A percentile compares a stretch with the other conserved stretches of the same genome.
These are phyloP conservation scores for Lepidochitona cinerea DNA, from an alignment of 2,888 invertebrate genomes.

Conservation along the genomic window DNA sequence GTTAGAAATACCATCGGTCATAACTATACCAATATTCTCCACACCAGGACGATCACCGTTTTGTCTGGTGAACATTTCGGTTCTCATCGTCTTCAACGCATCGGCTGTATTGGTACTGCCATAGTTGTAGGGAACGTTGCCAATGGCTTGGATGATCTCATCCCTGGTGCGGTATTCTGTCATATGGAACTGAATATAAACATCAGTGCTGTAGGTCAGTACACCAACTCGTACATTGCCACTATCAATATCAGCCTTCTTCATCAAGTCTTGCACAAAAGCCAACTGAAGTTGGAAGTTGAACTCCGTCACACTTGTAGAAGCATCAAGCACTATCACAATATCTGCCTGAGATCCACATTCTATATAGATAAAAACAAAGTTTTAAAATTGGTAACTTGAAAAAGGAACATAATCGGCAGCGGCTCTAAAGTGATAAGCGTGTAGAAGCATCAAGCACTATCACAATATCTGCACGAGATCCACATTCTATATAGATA, in stretches of 20 bases:
- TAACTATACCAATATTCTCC: constrained; percentile 41
- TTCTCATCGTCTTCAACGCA: constrained; percentile 41
- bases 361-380: too few species aligned
- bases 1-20: constrained; percentile 56
- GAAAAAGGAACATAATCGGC: too few species aligned
- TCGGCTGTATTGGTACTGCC: constrained; percentile 50
- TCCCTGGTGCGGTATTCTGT: constrained; percentile 37
- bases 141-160: constrained; percentile 40
- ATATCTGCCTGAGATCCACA: constrained; percentile 39
- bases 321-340: constrained; percentile 54
- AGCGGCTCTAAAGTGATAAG: too few species aligned
- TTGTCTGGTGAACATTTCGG: constrained; percentile 36
- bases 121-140: constrained; percentile 35
- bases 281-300: constrained; percentile 50
- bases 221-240: constrained; percentile 38
- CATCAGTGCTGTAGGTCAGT: constrained; percentile 42
- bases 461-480: constrained; percentile 52
- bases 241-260: constrained; percentile 33
- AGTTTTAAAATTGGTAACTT: too few species aligned
- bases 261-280: constrained; percentile 45
- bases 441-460: constrained; percentile 47
- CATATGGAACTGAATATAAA: constrained; percentile 46
- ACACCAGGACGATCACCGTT: constrained; percentile 47
- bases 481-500: too few species aligned
- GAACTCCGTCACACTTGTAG: constrained; percentile 48